Evolutionary conservation across 37 sponge, comb jelly and placozoan genomes (phyloP).

Genomic region (Eunapius fragilis): DNA sequence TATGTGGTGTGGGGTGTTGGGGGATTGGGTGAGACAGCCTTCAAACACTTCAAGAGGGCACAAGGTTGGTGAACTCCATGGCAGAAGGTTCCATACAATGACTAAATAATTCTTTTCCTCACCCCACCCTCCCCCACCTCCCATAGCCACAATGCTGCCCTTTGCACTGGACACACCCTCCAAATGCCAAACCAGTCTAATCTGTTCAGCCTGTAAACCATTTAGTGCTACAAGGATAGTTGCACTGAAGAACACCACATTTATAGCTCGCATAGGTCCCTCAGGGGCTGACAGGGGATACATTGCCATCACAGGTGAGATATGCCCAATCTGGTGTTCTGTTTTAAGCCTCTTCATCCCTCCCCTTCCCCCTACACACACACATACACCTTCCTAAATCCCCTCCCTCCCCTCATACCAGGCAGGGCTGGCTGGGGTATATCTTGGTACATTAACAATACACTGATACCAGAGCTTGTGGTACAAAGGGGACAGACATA

Average conservation of each 20-base stretch:
- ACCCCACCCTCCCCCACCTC: not conserved
- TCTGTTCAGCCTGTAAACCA: constrained; percentile 11
- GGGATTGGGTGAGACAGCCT: constrained; percentile 40
- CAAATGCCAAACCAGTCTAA: not conserved
- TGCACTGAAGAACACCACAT: not conserved
- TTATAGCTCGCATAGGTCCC: constrained; percentile 38
- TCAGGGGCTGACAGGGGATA: constrained; percentile 43
- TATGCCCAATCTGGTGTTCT: too few relatives aligned
- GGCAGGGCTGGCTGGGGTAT: constrained; percentile 72
- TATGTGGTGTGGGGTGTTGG: constrained; percentile 75
- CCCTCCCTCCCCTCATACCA: not conserved
- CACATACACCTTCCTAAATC: not conserved
- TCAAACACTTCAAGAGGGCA: constrained; percentile 46
- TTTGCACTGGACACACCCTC: not conserved
- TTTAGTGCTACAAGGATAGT: not conserved
- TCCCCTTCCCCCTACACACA: not conserved
- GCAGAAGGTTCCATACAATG: not conserved
- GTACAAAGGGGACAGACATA: constrained; percentile 63
- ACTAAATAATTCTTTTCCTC: not conserved
- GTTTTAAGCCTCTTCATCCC: too few relatives aligned
- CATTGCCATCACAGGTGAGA: constrained; percentile 45
- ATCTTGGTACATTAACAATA: constrained; percentile 73
- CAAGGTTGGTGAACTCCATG: constrained; percentile 11
- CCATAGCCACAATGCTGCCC: not conserved
- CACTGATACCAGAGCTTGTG: constrained; percentile 60